phyloP scores from a whole-genome alignment of 2,113 vertebrate species.

The Phainopepla nitens region DNA sequence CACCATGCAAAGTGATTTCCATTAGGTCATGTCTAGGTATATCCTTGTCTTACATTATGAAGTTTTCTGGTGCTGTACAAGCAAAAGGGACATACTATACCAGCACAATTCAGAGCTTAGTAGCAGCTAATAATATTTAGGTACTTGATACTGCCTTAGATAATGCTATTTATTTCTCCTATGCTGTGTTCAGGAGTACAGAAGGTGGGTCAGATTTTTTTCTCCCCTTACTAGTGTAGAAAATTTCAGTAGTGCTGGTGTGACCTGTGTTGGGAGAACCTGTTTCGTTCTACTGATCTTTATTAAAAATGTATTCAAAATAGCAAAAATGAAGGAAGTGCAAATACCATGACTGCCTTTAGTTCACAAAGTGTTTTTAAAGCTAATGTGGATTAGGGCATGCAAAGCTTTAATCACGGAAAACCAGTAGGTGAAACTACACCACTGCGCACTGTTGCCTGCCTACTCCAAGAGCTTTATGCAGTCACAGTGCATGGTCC shows the following conservation, averaged over 20 bases:
- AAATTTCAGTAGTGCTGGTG: neutral
- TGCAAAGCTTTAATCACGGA: neutral
- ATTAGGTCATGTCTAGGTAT: neutral
- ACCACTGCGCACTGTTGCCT: rapidly evolving
- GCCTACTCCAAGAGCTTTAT: neutral
- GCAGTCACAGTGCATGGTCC: neutral
- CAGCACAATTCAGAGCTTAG: neutral
- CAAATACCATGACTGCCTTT: neutral
- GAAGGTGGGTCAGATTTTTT: neutral
- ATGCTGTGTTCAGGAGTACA: neutral
- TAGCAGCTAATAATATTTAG: neutral
- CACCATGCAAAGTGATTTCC: neutral
- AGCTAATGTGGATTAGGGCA: neutral
- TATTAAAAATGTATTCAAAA: neutral
- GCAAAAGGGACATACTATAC: neutral
- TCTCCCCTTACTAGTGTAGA: rapidly evolving
- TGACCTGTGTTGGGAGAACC: neutral
- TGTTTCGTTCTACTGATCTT: neutral
- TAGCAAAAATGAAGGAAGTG: neutral
- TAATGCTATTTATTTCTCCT: neutral
- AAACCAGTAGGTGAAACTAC: neutral
- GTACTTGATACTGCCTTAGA: neutral
- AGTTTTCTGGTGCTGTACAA: neutral
- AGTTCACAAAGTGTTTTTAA: neutral
- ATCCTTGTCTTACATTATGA: neutral